Percentiles rank a stretch among this genome's conserved stretches.
Evolutionary conservation across 1,140 invertebrate species (phyloP).

Genomic region (Drosophila cardini): DNA sequence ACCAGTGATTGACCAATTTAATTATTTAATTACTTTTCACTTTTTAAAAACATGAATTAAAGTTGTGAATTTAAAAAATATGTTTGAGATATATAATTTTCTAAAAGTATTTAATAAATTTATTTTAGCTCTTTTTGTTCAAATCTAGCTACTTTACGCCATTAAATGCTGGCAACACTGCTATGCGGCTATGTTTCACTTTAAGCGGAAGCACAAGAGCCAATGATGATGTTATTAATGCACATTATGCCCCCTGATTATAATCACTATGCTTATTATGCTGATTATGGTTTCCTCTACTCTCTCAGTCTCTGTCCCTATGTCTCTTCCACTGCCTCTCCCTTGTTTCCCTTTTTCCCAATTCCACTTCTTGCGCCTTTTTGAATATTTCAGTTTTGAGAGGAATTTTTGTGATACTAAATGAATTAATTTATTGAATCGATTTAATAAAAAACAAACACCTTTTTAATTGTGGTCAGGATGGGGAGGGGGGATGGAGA

Average conservation of each 20-base stretch:
- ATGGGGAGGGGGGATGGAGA: not conserved
- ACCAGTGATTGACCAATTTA: too few species aligned
- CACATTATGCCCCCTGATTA: constrained; percentile 43
- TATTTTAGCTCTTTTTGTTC: too few species aligned
- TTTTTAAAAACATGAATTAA: too few species aligned
- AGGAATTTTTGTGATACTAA: constrained; percentile 20
- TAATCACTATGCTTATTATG: constrained; percentile 46
- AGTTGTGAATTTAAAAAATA: too few species aligned
- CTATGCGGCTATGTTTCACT: constrained; percentile 12
- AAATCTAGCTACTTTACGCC: too few species aligned
- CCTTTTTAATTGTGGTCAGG: not conserved
- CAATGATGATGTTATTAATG: constrained; percentile 34
- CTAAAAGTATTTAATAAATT: too few species aligned
- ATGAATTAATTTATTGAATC: constrained; percentile 22
- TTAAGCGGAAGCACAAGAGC: constrained; percentile 37
- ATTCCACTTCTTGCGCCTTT: not conserved
- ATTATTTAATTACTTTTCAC: too few species aligned
- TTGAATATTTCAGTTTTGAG: constrained; percentile 19
- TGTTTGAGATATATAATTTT: too few species aligned
- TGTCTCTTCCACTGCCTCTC: not conserved
- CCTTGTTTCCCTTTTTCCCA: not conserved
- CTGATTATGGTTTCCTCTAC: constrained; percentile 39
- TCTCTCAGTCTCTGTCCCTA: not conserved
- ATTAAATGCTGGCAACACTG: too few species aligned
- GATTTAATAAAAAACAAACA: constrained; percentile 4